phyloP scores from a whole-genome alignment of 2,113 vertebrate species.

The Pedionomus torquatus region DNA sequence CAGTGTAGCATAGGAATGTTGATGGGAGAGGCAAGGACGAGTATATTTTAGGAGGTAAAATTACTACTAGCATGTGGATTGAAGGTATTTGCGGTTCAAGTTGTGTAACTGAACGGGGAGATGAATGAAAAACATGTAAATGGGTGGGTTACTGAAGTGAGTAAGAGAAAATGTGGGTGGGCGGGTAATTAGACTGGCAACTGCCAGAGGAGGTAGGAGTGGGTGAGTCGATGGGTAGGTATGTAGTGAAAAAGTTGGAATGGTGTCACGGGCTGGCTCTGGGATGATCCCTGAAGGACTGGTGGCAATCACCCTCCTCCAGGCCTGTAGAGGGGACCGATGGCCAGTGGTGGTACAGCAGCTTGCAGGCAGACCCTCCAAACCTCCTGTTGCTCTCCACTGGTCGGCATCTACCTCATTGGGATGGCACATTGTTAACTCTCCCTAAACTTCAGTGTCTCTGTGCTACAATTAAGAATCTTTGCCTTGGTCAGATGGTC shows the following conservation, averaged over 20 bases:
- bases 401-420: fast-evolving
- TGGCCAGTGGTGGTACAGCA: not conserved
- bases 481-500: not conserved
- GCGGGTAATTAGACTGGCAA: slow-evolving; percentile 40
- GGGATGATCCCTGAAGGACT: not conserved
- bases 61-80: not conserved
- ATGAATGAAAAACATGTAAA: not conserved
- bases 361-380: not conserved
- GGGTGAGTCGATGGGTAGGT: slow-evolving; percentile 35
- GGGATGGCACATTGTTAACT: fast-evolving
- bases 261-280: not conserved
- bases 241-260: slow-evolving; percentile 8
- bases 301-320: not conserved
- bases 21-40: not conserved
- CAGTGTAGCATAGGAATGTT: not conserved
- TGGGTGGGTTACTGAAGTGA: slow-evolving; percentile 40
- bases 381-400: not conserved
- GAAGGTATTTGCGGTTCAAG: not conserved
- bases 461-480: too few species aligned
- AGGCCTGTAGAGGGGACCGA: not conserved
- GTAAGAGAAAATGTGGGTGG: slow-evolving; percentile 51
- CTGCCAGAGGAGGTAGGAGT: slow-evolving; percentile 37
- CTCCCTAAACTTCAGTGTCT: not conserved
- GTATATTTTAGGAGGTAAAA: not conserved
- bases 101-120: not conserved